A percentile compares a stretch with the other conserved stretches of the same genome.
Conservation (phyloP, 2,797 vertebrate species). For the Manis pentadactyla region DNA sequence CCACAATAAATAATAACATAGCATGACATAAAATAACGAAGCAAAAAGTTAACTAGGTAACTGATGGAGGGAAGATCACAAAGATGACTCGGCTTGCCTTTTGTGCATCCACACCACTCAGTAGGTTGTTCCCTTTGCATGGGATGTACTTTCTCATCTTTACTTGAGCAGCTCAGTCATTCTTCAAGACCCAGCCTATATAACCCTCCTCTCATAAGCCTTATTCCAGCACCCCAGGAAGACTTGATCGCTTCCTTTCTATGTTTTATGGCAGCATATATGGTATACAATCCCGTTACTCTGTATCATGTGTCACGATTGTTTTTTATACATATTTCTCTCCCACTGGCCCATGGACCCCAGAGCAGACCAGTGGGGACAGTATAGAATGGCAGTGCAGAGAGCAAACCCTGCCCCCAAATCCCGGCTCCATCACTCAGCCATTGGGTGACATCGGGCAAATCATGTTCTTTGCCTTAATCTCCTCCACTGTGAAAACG, state of each 20-base stretch:
- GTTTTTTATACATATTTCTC: neutral
- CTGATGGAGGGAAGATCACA: rapidly evolving
- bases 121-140: neutral
- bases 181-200: neutral
- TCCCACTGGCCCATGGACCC: neutral
- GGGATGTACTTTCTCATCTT: neutral
- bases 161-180: neutral
- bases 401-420: neutral
- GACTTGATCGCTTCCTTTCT: neutral
- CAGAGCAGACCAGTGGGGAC: neutral
- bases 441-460: neutral
- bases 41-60: neutral
- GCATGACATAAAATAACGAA: neutral
- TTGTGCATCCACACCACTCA: rapidly evolving
- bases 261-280: neutral
- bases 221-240: neutral
- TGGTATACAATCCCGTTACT: rapidly evolving
- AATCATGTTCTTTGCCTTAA: neutral
- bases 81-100: too few species aligned
- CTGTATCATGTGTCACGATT: neutral
- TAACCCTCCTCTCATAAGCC: neutral
- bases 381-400: rapidly evolving
- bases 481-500: neutral
- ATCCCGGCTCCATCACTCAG: neutral
- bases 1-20: neutral